Percentiles rank a stretch among this genome's conserved stretches.
phyloP scores from a whole-genome alignment of 2,113 vertebrate species.

The Cebidichthys violaceus region DNA sequence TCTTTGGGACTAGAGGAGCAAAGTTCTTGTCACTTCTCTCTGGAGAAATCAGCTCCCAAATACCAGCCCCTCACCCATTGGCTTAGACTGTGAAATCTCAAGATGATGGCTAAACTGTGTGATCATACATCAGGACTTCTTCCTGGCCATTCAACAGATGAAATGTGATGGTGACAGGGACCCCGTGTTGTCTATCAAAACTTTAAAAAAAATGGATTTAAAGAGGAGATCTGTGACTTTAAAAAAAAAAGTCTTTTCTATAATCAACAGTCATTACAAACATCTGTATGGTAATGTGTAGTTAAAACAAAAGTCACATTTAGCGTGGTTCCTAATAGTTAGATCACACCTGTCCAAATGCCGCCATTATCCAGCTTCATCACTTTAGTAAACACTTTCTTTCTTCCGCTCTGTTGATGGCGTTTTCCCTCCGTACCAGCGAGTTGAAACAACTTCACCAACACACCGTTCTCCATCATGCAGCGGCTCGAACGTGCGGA shows the following conservation, averaged over 20 bases:
- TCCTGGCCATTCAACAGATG: conserved; percentile 28
- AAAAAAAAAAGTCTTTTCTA: neutral
- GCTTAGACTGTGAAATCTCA: conserved; percentile 5
- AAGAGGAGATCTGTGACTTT: neutral
- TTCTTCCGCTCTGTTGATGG: neutral
- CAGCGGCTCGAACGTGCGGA: neutral
- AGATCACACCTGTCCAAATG: neutral
- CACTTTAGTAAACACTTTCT: conserved; percentile 14
- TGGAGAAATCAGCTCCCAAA: neutral
- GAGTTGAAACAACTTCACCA: neutral
- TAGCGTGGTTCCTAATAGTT: neutral
- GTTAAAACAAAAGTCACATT: conserved; percentile 1
- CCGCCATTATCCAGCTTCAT: neutral
- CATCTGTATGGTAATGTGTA: neutral
- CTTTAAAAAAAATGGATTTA: neutral
- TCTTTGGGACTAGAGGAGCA: conserved; percentile 19
- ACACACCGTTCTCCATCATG: neutral
- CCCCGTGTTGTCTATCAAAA: neutral
- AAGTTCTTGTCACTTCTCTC: conserved; percentile 24
- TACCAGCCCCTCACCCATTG: neutral
- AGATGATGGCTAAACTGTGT: neutral
- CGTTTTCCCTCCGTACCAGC: neutral
- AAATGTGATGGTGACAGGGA: neutral
- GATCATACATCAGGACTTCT: neutral
- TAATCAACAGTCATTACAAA: conserved; percentile 6